Percentiles rank a stretch among this genome's conserved stretches.
These are phyloP conservation scores for Cryptoblepharus egeriae DNA, from an alignment of 2,797 vertebrate genomes.

Conservation along the genomic window DNA sequence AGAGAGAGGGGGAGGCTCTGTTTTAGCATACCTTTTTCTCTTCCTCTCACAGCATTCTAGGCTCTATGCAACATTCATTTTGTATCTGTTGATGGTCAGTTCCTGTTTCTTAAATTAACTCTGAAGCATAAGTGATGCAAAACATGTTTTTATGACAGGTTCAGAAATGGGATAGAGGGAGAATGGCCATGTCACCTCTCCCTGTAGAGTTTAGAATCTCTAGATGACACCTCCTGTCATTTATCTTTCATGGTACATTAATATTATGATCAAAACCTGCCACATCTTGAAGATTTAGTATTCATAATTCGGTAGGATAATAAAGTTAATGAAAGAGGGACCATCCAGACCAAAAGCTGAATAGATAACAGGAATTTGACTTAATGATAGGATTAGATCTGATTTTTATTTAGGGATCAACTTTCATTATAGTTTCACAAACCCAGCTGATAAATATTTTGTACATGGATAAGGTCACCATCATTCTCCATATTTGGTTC, in stretches of 20 bases:
- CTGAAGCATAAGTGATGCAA: background rate
- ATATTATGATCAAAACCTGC: conserved; percentile 12
- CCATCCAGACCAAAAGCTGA: background rate
- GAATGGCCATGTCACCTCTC: background rate
- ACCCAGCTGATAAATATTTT: conserved; percentile 15
- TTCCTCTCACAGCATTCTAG: background rate
- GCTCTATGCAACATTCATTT: background rate
- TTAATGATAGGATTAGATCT: conserved; percentile 31
- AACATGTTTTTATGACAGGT: background rate
- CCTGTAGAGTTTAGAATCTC: conserved; percentile 26
- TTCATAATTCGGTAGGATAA: background rate
- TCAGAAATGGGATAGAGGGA: background rate
- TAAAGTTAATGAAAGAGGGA: conserved; percentile 5
- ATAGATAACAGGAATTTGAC: conserved; percentile 15
- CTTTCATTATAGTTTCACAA: conserved; percentile 13
- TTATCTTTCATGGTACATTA: conserved; percentile 4
- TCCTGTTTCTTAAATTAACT: background rate
- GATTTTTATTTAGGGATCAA: background rate
- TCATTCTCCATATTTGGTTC: background rate
- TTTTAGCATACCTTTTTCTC: background rate
- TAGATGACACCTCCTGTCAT: background rate
- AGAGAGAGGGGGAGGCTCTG: background rate
- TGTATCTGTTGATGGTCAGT: background rate
- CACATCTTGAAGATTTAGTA: conserved; percentile 2
- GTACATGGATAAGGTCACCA: conserved; percentile 33